phyloP scores from a whole-genome alignment of 2,113 vertebrate genomes.

The Rattus norvegicus region GRCr8 NC_086032.1:7593001-7593500 shows the following conservation, averaged over 20 bases:
- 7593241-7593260: background rate
- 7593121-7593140: too few species aligned
- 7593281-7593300: background rate
- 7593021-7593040: background rate
- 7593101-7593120: background rate
- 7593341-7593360: background rate
- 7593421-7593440: background rate
- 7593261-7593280: background rate
- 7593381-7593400: background rate
- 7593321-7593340: background rate
- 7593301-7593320: background rate
- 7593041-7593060: background rate
- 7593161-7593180: background rate
- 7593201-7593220: background rate
- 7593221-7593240: background rate
- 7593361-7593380: background rate
- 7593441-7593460: constrained; percentile 12
- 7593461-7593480: background rate
- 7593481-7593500: background rate
- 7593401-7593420: background rate
- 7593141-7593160: background rate
- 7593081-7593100: background rate
- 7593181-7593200: background rate
- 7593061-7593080: background rate
- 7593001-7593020: background rate